Evolutionary conservation across 1,140 invertebrate genomes (phyloP).

Genomic region (Trissolcus basalis): DNA sequence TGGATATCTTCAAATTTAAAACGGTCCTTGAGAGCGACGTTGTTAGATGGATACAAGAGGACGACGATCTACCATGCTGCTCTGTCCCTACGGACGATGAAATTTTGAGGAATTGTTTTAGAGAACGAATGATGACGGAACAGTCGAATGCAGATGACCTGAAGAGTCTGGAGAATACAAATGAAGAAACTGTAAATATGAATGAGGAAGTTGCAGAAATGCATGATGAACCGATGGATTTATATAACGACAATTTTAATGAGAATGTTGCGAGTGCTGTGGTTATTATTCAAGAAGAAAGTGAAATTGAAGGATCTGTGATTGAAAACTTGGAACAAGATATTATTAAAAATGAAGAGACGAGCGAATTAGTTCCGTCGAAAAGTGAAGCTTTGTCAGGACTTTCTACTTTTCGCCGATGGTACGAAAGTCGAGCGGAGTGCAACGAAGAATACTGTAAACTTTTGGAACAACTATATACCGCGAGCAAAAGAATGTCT

Average conservation of each 20-base stretch:
- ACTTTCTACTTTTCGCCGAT: background rate
- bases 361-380: too few species aligned
- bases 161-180: background rate
- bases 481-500: too few species aligned
- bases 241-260: too few species aligned
- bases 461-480: too few species aligned
- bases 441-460: background rate
- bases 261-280: too few species aligned
- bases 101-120: background rate
- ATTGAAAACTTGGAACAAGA: too few species aligned
- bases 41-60: conserved; percentile 4
- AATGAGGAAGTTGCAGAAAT: too few species aligned
- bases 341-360: too few species aligned
- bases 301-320: background rate
- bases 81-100: conserved; percentile 10
- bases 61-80: conserved; percentile 13
- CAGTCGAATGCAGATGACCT: background rate
- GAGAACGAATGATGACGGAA: background rate
- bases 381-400: too few species aligned
- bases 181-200: background rate
- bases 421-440: conserved; percentile 8
- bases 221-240: too few species aligned
- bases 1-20: background rate
- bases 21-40: background rate
- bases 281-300: too few species aligned